phyloP scores from a whole-genome alignment of 2,888 invertebrate species.

The Limnephilus lunatus region DNA sequence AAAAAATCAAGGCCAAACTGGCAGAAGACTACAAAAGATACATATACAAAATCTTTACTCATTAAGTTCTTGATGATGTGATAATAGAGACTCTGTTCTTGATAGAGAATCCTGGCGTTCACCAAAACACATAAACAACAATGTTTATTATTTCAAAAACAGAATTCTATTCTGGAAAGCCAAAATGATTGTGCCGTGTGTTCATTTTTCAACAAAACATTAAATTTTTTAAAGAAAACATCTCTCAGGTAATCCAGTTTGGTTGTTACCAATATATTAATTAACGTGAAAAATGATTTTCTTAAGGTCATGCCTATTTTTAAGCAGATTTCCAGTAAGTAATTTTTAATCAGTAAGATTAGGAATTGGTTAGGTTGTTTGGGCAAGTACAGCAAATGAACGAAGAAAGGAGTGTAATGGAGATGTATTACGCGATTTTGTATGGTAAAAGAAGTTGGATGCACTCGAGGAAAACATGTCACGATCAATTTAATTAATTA shows the following conservation, averaged over 20 bases:
- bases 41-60: not conserved
- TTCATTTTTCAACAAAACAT: not conserved
- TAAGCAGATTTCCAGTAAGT: slow-evolving; percentile 7
- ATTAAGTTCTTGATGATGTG: not conserved
- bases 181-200: not conserved
- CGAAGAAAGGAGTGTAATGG: too few species aligned
- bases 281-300: not conserved
- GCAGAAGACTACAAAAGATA: too few species aligned
- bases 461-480: too few species aligned
- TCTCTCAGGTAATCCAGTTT: not conserved
- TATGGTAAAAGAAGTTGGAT: too few species aligned
- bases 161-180: not conserved
- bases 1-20: not conserved
- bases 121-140: not conserved
- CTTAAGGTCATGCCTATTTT: slow-evolving; percentile 12
- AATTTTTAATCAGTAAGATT: too few species aligned
- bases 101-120: not conserved
- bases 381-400: too few species aligned
- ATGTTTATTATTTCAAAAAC: not conserved
- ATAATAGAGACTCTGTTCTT: not conserved
- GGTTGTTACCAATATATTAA: not conserved
- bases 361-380: too few species aligned
- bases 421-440: too few species aligned
- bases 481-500: too few species aligned
- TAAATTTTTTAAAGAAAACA: not conserved